phyloP scores from a whole-genome alignment of 1,140 invertebrate species.

The Choristoneura fumiferana region DNA sequence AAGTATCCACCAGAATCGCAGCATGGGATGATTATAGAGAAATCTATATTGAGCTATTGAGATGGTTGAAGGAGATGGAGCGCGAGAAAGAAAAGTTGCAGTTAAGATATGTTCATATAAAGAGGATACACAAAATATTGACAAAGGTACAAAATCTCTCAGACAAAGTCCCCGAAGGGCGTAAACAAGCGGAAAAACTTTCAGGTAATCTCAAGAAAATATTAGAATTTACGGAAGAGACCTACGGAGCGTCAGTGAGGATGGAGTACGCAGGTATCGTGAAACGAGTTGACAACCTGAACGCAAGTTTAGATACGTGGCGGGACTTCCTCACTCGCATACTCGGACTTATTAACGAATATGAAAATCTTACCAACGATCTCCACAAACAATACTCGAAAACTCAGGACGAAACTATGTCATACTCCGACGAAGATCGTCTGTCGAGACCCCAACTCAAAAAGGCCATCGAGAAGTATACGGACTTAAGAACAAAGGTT shows the following conservation, averaged over 20 bases:
- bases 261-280: constrained; percentile 88
- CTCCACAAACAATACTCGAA: constrained; percentile 80
- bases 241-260: constrained; percentile 85
- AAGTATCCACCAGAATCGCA: constrained; percentile 84
- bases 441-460: constrained; percentile 72
- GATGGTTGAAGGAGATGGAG: constrained; percentile 90
- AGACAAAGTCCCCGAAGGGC: constrained; percentile 83
- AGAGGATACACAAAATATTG: constrained; percentile 85
- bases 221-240: constrained; percentile 86
- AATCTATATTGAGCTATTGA: constrained; percentile 84
- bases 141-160: constrained; percentile 83
- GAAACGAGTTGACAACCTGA: constrained; percentile 87
- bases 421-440: constrained; percentile 62
- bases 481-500: constrained; percentile 80
- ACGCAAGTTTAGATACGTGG: constrained; percentile 91
- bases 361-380: constrained; percentile 79
- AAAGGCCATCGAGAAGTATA: constrained; percentile 80
- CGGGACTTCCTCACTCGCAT: constrained; percentile 84
- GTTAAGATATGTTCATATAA: constrained; percentile 88
- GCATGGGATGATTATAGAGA: constrained; percentile 91
- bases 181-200: constrained; percentile 81
- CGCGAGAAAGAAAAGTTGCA: constrained; percentile 87
- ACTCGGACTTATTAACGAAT: constrained; percentile 79
- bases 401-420: constrained; percentile 79
- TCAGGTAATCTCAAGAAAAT: constrained; percentile 84